A percentile compares a stretch with the other conserved stretches of the same genome.
Conservation (phyloP, 2,113 vertebrate genomes). For the Montifringilla adamsi region DNA sequence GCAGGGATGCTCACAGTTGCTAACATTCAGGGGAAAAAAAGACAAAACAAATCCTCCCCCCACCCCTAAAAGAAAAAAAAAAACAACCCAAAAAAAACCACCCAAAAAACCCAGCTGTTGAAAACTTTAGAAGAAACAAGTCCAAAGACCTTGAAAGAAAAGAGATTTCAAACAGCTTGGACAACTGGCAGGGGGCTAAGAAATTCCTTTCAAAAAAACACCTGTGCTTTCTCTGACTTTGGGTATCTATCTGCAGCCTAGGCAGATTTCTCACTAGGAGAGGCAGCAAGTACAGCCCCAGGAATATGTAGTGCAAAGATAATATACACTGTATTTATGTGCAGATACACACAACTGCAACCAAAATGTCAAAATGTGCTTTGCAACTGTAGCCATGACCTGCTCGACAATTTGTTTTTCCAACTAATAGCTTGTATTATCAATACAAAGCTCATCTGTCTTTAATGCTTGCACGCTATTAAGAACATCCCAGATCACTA, state of each 20-base stretch:
- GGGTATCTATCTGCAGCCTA: not conserved
- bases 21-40: not conserved
- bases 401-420: conserved; percentile 34
- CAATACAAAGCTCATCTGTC: not conserved
- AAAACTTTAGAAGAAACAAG: conserved; percentile 30
- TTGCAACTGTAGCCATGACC: not conserved
- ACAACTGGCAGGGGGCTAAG: conserved; percentile 12
- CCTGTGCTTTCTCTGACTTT: not conserved
- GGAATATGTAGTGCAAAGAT: not conserved
- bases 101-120: not conserved
- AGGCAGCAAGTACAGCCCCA: not conserved
- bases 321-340: not conserved
- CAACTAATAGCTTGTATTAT: conserved; percentile 33
- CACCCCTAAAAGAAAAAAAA: not conserved
- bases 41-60: not conserved
- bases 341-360: not conserved
- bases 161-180: conserved; percentile 36
- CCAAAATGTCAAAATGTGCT: conserved; percentile 26
- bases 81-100: no score
- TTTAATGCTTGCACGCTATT: not conserved
- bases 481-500: not conserved
- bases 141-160: conserved; percentile 51
- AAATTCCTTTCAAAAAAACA: conserved; percentile 47
- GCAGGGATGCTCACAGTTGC: not conserved
- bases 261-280: not conserved